These are phyloP conservation scores for Pantelozetes paolii DNA, from an alignment of 2,888 invertebrate genomes.

Conservation along the genomic window DNA sequence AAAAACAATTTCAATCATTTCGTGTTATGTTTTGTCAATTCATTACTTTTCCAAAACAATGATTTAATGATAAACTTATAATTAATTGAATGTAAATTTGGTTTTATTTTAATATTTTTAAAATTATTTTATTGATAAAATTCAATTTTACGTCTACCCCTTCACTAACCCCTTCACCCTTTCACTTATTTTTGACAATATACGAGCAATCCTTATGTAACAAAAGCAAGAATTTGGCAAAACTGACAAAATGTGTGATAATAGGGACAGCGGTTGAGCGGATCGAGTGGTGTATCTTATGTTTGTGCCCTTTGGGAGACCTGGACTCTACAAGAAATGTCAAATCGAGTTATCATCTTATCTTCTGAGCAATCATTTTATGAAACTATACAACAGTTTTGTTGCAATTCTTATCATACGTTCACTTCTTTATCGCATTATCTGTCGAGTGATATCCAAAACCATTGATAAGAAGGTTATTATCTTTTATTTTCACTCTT, in stretches of 20 bases:
- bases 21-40: no score
- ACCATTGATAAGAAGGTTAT: not conserved
- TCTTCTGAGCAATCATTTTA: slow-evolving; percentile 1
- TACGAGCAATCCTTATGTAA: no score
- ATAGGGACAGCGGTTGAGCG: not conserved
- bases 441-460: not conserved
- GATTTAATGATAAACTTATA: no score
- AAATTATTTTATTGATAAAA: no score
- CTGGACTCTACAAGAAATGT: slow-evolving; percentile 5
- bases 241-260: not conserved
- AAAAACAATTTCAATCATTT: no score
- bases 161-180: no score
- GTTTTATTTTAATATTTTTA: no score
- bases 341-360: slow-evolving; percentile 7
- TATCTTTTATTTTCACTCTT: no score
- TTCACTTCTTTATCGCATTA: slow-evolving; percentile 2
- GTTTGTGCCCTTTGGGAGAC: not conserved
- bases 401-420: not conserved
- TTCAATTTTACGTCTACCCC: no score
- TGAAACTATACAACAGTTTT: slow-evolving; percentile 12
- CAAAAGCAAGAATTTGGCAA: not conserved
- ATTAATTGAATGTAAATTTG: no score
- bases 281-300: not conserved
- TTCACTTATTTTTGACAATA: no score
- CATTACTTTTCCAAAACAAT: no score